phyloP scores from a whole-genome alignment of 2,797 vertebrate species.

The Dipus sagitta region DNA sequence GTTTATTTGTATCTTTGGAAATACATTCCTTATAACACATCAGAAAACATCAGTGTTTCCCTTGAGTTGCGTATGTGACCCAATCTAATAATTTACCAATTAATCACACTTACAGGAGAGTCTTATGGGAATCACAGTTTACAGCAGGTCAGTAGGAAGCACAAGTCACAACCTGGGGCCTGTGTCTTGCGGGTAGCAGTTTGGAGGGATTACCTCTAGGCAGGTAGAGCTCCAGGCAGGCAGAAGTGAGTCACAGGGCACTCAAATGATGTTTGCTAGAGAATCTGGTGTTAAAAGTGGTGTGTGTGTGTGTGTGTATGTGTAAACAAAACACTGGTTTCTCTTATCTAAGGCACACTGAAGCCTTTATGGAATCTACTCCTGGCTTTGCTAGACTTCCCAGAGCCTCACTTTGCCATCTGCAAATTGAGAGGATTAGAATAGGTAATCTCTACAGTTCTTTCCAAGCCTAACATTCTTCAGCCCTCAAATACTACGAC shows the following conservation, averaged over 20 bases:
- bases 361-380: background rate
- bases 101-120: background rate
- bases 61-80: background rate
- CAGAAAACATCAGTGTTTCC: background rate
- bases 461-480: constrained; percentile 41
- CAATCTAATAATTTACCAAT: background rate
- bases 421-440: constrained; percentile 2
- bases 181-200: background rate
- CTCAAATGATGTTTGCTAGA: background rate
- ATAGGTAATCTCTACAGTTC: background rate
- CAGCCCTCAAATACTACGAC: background rate
- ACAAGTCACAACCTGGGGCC: background rate
- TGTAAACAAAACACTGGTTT: background rate
- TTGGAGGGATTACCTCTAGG: background rate
- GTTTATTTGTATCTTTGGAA: background rate
- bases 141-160: background rate
- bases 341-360: background rate
- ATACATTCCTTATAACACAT: background rate
- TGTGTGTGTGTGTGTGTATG: background rate
- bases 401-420: background rate
- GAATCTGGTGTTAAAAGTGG: background rate
- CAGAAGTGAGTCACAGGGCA: background rate
- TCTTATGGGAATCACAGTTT: background rate
- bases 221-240: background rate
- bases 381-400: background rate